Evolutionary conservation across 1,140 invertebrate genomes (phyloP).

Genomic region (Microplitis demolitor): DNA sequence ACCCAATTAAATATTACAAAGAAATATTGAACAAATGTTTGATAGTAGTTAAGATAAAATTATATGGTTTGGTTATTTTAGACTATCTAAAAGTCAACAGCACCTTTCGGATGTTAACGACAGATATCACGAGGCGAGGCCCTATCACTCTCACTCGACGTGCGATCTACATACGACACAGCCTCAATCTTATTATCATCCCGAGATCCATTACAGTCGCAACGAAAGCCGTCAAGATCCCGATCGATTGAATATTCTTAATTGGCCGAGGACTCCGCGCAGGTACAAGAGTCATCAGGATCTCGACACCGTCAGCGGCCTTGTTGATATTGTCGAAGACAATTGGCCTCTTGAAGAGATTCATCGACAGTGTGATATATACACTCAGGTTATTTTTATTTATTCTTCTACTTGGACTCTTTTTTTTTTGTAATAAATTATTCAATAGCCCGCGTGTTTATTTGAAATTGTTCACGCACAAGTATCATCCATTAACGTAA

Average conservation of each 20-base stretch:
- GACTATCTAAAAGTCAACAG: slow-evolving; percentile 59
- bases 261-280: slow-evolving; percentile 54
- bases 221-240: slow-evolving; percentile 36
- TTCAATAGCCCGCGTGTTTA: neutral
- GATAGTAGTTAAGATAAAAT: neutral
- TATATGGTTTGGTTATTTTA: slow-evolving; percentile 26
- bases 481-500: too few species aligned
- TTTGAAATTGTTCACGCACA: neutral
- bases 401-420: neutral
- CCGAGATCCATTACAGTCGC: slow-evolving; percentile 26
- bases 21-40: neutral
- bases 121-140: slow-evolving; percentile 45
- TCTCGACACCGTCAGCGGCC: slow-evolving; percentile 55
- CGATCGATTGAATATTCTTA: slow-evolving; percentile 54
- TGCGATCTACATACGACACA: slow-evolving; percentile 51
- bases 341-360: slow-evolving; percentile 56
- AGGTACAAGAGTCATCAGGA: slow-evolving; percentile 55
- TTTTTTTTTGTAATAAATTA: too few species aligned
- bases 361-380: slow-evolving; percentile 54
- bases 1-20: neutral
- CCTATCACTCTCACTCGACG: slow-evolving; percentile 49
- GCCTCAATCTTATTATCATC: slow-evolving; percentile 41
- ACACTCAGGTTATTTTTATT: slow-evolving; percentile 50
- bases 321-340: slow-evolving; percentile 58
- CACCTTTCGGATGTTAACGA: slow-evolving; percentile 56